Percentiles rank a stretch among this genome's conserved stretches.
Conservation (phyloP, 1,140 invertebrate species). For the Drosophila obscura region DNA sequence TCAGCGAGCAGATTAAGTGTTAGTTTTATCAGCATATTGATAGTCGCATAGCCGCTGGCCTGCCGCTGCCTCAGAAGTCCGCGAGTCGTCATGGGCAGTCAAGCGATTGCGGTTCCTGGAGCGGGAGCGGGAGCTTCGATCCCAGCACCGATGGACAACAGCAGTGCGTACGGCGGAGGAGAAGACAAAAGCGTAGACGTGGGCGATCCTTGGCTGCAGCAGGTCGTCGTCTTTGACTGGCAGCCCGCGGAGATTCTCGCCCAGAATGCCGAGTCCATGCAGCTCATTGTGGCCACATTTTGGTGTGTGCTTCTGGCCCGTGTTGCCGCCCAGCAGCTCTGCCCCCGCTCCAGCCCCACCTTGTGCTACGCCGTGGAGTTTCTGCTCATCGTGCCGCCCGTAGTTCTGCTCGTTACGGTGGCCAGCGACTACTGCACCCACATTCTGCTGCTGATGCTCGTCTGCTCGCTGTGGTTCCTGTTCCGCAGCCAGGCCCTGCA, state of each 20-base stretch:
- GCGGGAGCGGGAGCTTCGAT: not conserved
- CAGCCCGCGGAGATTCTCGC: constrained; percentile 22
- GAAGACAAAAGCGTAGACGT: not conserved
- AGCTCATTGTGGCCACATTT: constrained; percentile 56
- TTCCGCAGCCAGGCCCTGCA: constrained; percentile 11
- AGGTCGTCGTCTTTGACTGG: constrained; percentile 34
- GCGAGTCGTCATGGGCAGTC: constrained; percentile 34
- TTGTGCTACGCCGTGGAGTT: constrained; percentile 50
- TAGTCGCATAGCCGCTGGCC: not conserved
- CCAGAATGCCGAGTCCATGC: constrained; percentile 35
- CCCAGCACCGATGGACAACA: not conserved
- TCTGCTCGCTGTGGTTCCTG: constrained; percentile 24
- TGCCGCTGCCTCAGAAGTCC: not conserved
- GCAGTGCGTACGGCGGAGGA: not conserved
- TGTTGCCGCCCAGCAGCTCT: constrained; percentile 27
- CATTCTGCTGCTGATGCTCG: constrained; percentile 31
- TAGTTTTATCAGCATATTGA: constrained; percentile 31
- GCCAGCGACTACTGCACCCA: constrained; percentile 30
- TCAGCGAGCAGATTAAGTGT: constrained; percentile 40
- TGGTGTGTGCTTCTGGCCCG: constrained; percentile 56
- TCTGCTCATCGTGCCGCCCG: constrained; percentile 51
- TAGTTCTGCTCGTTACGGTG: constrained; percentile 63
- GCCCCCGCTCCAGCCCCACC: constrained; percentile 1
- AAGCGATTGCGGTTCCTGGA: not conserved
- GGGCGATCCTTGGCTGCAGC: not conserved